Conservation (phyloP, 2,797 vertebrate species). For the Sebastes ruberrimus region DNA sequence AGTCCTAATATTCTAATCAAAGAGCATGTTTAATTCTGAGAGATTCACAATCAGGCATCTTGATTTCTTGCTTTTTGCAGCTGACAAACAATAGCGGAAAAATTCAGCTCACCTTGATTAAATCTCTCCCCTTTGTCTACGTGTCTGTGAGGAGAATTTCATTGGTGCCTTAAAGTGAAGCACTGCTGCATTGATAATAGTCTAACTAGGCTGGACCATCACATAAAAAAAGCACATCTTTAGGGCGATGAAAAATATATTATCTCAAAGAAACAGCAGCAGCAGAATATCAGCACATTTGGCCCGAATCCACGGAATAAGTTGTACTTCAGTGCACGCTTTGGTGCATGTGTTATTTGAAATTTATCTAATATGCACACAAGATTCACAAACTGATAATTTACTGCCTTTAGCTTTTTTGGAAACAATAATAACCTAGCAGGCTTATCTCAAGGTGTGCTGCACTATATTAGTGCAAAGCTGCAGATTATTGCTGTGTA, state of each 20-base stretch:
- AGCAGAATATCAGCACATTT: slow-evolving; percentile 20
- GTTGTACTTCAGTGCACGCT: slow-evolving; percentile 19
- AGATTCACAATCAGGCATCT: neutral
- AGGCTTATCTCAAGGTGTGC: slow-evolving; percentile 21
- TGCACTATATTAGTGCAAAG: slow-evolving; percentile 13
- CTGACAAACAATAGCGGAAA: slow-evolving; percentile 17
- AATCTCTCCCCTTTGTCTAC: neutral
- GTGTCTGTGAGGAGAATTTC: slow-evolving; percentile 19
- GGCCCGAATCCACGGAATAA: slow-evolving; percentile 42
- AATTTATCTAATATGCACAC: slow-evolving; percentile 43
- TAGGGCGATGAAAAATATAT: slow-evolving; percentile 6
- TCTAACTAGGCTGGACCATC: slow-evolving; percentile 10
- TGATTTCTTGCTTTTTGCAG: slow-evolving; percentile 23
- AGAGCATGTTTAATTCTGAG: neutral
- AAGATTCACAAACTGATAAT: slow-evolving; percentile 24
- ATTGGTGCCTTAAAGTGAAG: neutral
- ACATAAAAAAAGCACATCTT: slow-evolving; percentile 17
- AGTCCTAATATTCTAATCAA: slow-evolving; percentile 7
- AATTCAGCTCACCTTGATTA: slow-evolving; percentile 22
- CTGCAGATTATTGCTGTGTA: slow-evolving; percentile 34
- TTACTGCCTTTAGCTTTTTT: slow-evolving; percentile 11
- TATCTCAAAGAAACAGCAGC: slow-evolving; percentile 30
- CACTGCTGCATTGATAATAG: slow-evolving; percentile 10
- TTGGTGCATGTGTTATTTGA: slow-evolving; percentile 46
- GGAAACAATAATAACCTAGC: slow-evolving; percentile 24